Percentiles rank a stretch among this genome's conserved stretches.
These are phyloP conservation scores for Perognathus longimembris DNA, from an alignment of 2,113 vertebrate genomes.

Conservation along the genomic window DNA sequence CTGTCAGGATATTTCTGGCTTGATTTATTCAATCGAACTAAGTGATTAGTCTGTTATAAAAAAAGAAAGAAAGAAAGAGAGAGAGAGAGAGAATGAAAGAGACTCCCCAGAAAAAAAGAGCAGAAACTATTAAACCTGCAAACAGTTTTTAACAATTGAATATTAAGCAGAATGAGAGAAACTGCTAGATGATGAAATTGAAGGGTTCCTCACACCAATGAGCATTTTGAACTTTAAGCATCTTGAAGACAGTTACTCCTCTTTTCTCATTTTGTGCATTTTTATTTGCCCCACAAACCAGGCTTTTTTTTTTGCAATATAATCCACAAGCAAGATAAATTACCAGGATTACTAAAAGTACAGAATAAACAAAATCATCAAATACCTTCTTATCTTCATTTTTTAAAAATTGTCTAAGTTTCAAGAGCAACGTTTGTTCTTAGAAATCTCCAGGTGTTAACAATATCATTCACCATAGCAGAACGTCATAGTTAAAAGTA, in stretches of 20 bases:
- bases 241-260: conserved; percentile 11
- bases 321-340: conserved; percentile 33
- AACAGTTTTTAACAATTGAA: conserved; percentile 22
- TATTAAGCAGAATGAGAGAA: background rate
- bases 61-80: background rate
- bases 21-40: conserved; percentile 46
- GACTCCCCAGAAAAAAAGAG: conserved; percentile 44
- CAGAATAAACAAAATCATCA: background rate
- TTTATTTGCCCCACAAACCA: background rate
- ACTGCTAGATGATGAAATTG: background rate
- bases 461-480: background rate
- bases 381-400: background rate
- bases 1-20: conserved; percentile 70
- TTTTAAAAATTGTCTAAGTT: background rate
- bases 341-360: background rate
- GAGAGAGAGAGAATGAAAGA: background rate
- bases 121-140: background rate
- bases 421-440: conserved; percentile 25
- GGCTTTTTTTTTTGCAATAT: background rate
- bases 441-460: background rate
- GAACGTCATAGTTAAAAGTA: background rate
- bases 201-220: background rate
- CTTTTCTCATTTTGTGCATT: conserved; percentile 24
- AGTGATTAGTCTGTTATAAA: background rate
- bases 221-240: background rate